A percentile compares a stretch with the other conserved stretches of the same genome.
Evolutionary conservation across 2,113 vertebrate genomes (phyloP).

Genomic region (Typhlomys cinereus): DNA sequence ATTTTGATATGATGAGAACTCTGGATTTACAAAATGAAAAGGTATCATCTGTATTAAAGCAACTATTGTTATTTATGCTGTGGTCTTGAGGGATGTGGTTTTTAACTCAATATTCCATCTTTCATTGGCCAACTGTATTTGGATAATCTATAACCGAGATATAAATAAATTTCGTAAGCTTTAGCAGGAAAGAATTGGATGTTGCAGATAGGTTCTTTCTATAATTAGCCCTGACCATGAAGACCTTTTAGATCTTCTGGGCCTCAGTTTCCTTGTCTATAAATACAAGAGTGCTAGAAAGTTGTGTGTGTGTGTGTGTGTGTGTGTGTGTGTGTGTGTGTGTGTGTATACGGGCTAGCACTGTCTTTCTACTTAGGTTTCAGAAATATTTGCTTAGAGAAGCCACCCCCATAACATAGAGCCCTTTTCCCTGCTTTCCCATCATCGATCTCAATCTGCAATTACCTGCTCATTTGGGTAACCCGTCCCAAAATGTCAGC

Average conservation of each 20-base stretch:
- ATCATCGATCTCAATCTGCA: background rate
- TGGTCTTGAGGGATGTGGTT: conserved; percentile 56
- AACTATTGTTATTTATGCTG: conserved; percentile 16
- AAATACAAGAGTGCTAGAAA: background rate
- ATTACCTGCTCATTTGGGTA: background rate
- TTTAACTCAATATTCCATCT: conserved; percentile 15
- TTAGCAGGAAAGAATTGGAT: conserved; percentile 40
- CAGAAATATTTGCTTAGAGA: background rate
- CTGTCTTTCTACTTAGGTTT: background rate
- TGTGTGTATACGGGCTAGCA: background rate
- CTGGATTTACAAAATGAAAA: conserved; percentile 50
- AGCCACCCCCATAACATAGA: background rate
- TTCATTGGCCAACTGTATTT: conserved; percentile 19
- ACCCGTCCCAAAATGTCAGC: background rate
- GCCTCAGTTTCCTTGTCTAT: conserved; percentile 45
- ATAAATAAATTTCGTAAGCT: conserved; percentile 53
- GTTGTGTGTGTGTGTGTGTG: background rate
- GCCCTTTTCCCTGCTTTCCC: background rate
- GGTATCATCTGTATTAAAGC: background rate
- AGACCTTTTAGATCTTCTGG: background rate
- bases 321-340: background rate
- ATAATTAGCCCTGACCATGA: conserved; percentile 31
- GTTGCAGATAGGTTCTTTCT: background rate
- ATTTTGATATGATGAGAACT: conserved; percentile 1
- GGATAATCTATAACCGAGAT: conserved; percentile 47